These are phyloP conservation scores for Cydia strobilella DNA, from an alignment of 1,140 invertebrate species.

Conservation along the genomic window DNA sequence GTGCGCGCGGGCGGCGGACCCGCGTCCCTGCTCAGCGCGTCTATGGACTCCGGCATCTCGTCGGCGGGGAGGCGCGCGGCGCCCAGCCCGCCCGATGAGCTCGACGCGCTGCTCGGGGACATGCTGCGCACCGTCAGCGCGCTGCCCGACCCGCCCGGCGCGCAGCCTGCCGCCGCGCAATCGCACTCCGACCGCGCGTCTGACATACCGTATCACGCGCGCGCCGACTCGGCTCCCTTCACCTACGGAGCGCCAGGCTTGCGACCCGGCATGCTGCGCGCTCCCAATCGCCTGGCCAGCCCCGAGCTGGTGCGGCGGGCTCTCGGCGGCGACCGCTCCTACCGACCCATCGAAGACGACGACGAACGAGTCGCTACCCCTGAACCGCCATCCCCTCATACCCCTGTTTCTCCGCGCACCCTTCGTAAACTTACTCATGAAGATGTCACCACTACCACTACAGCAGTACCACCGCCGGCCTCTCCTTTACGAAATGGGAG, in stretches of 20 bases:
- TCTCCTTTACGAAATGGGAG: constrained; percentile 63
- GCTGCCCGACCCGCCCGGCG: constrained; percentile 83
- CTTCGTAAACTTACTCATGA: constrained; percentile 69
- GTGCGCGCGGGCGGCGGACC: constrained; percentile 80
- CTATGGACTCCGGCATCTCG: constrained; percentile 92
- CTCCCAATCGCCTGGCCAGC: constrained; percentile 84
- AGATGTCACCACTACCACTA: constrained; percentile 66
- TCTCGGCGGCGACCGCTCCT: constrained; percentile 64
- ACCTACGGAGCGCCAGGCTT: constrained; percentile 86
- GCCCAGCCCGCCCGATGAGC: constrained; percentile 73
- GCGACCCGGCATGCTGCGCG: constrained; percentile 81
- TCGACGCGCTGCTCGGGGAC: constrained; percentile 84
- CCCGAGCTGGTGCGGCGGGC: constrained; percentile 88
- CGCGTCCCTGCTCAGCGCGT: constrained; percentile 87
- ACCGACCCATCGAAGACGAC: constrained; percentile 77
- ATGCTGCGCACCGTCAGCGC: constrained; percentile 91
- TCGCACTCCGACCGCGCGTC: constrained; percentile 61
- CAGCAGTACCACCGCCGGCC: constrained; percentile 44
- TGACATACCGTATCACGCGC: constrained; percentile 90
- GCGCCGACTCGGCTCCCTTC: constrained; percentile 90
- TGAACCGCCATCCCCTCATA: constrained; percentile 54
- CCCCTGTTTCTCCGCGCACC: constrained; percentile 63
- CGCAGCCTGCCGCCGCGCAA: constrained; percentile 76
- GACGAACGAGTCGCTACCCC: constrained; percentile 70
- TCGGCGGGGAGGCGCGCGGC: constrained; percentile 82